Percentiles rank a stretch among this genome's conserved stretches.
These are phyloP conservation scores for Amblyteles armatorius DNA, from an alignment of 2,888 invertebrate species.

Conservation along the genomic window DNA sequence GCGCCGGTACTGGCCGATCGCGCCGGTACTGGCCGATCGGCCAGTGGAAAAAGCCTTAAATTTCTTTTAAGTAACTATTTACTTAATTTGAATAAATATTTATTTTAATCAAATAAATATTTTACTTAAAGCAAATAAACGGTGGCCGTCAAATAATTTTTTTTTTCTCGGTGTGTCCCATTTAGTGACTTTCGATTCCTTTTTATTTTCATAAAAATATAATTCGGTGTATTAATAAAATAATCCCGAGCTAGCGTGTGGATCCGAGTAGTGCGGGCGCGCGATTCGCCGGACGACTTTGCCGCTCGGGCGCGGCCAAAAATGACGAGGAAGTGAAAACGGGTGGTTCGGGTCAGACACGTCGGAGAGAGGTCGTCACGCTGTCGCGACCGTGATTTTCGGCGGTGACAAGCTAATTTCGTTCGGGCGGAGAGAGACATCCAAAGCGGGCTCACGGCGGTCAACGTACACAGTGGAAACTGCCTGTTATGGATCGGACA, in stretches of 20 bases:
- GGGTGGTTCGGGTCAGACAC: not conserved
- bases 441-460: too few relatives aligned
- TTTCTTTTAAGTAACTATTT: too few relatives aligned
- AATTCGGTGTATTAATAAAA: not conserved
- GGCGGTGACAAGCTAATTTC: not conserved
- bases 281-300: conserved; percentile 50
- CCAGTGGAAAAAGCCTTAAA: conserved; percentile 23
- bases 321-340: conserved; percentile 19
- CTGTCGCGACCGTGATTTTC: not conserved
- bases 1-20: conserved; percentile 10
- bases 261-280: not conserved
- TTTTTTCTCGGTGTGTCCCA: too few relatives aligned
- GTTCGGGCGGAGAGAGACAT: not conserved
- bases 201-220: not conserved
- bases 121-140: too few relatives aligned
- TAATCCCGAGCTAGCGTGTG: not conserved
- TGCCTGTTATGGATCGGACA: conserved; percentile 5
- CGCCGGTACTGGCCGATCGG: conserved; percentile 11
- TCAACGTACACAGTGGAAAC: not conserved
- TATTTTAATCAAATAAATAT: too few relatives aligned
- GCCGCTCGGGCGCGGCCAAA: conserved; percentile 59
- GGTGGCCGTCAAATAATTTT: too few relatives aligned
- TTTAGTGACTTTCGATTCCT: not conserved
- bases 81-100: too few relatives aligned
- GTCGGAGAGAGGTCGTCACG: not conserved